Base-by-base conservation (phyloP, 1,140 invertebrate species). In the Drosophila repletoides region DNA sequence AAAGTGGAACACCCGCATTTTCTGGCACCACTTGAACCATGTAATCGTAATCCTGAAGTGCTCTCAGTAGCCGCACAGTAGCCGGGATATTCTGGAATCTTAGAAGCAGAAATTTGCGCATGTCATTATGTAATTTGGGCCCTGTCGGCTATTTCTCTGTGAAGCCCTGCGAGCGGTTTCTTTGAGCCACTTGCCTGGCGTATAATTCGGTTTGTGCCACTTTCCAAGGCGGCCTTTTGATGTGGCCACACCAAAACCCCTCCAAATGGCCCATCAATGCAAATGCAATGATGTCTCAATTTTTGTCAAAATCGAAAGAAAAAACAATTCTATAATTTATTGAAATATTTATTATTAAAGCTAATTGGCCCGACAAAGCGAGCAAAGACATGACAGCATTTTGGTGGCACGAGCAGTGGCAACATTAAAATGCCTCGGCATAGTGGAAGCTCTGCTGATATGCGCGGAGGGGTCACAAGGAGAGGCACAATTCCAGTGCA, bases 91-190 rank as follows among this genome's bases (percentile, higher is more conserved):
- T 55, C 10, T 24, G 51, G 61, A 28, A n/a, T 29, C 38, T 41
- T 34, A 45, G 40, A 46, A 55, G 15, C 26, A 60, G 9, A 46
- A 64, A 68, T 81, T 81, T 81, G 76, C 76, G 77, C 77, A 65
- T 59, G 61, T 71, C 65, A 83, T 83, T 83, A 83, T 83, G 74
- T 83, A 83, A 86, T 83, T 86, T 73, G 76, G n/a, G n/a, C 52
- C 34, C 76, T 51, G 38, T 38, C 77, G 55, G 29, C 60, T 33
- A 51, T 40, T 29, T 24, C 26, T 56, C 34, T 72, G 31, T 66
- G 55, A 15, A 28, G 43, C 46, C 36, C 34, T 60, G 31, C 22
- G 12, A 22, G 29, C 38, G 38, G 64, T 60, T 59, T 59, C 53
- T 53, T 60, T 73, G 70, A 55, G 74, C 74, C 75, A 81, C 74